Evolutionary conservation across 2,113 vertebrate genomes (phyloP), one percentile per base, ranked within the genome.

Genomic region (Perca fluviatilis): DNA sequence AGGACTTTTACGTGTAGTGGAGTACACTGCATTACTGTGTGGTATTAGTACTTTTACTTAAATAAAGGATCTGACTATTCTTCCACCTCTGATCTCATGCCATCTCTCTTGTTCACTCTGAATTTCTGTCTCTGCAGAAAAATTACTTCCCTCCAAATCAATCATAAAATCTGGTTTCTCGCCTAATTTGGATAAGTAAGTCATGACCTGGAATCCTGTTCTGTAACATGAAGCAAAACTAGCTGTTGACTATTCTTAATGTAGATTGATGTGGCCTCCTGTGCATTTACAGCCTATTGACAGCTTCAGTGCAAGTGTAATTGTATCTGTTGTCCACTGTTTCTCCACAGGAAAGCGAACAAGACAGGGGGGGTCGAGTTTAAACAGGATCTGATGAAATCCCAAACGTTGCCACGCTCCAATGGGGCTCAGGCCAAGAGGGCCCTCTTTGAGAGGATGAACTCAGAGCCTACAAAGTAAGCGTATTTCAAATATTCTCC

Each of bases 371-470:
- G 90, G 25, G 4, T 85, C 15, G 91, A 91, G 74, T 5, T 86
- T 30, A 89, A 96, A 13, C 86, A 95, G 56, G 96, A 97, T 65
- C 50, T 95, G 79, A 95, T 95, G 84, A 95, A 96, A 58, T 97
- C 97, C 0, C 97, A 97, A 91, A 97, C 97, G 0, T 94, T 97
- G 27, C 96, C 96, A 0, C 95, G 97, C 27, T 92, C 92, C 21
- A 86, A 81, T 0, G 96, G 95, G 5, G 91, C 96, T 0, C 97
- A 98, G 78, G 94, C 96, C 85, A 96, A 97, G 72, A 96, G 97
- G 47, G 96, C 96, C 0, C 85, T 97, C 36, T 95, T 99, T 2
- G 97, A 99, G 92, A 96, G 97, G 84, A 93, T 97, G 70, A 97
- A 97, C 89, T 96, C 95, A 0, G 96, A 97, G 3, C 76, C 94